phyloP scores from a whole-genome alignment of 2,113 vertebrate genomes.

The Empidonax traillii region DNA sequence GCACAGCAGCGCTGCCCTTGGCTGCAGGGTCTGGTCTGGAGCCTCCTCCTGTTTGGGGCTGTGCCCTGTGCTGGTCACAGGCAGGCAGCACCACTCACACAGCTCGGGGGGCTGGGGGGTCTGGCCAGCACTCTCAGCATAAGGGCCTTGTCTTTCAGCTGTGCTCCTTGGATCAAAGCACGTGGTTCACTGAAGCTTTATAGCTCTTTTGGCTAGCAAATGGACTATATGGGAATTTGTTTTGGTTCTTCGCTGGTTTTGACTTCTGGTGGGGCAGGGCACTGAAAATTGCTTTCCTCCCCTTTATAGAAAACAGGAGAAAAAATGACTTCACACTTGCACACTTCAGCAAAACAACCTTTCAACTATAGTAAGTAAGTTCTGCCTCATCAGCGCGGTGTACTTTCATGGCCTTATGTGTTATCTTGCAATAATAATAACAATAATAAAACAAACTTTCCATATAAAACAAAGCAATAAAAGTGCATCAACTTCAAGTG shows the following conservation, averaged over 20 bases:
- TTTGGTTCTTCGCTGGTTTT: neutral
- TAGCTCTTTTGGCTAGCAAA: neutral
- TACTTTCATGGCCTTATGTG: neutral
- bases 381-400: neutral
- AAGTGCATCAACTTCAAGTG: neutral
- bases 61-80: neutral
- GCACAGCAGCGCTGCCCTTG: neutral
- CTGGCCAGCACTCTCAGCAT: fast-evolving
- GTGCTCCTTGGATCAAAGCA: neutral
- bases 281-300: neutral
- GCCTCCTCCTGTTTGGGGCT: neutral
- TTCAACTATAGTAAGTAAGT: neutral
- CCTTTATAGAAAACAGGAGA: neutral
- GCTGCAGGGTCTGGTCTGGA: neutral
- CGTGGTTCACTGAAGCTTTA: neutral
- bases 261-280: neutral
- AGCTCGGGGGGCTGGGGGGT: neutral
- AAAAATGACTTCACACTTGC: neutral
- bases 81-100: neutral
- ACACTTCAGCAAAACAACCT: neutral
- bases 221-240: neutral
- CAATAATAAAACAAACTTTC: neutral
- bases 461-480: neutral
- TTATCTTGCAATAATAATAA: neutral
- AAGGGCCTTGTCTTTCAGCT: neutral